These are phyloP conservation scores for Chymomyza fuscimana DNA, from an alignment of 2,888 invertebrate genomes.

Conservation along the genomic window DNA sequence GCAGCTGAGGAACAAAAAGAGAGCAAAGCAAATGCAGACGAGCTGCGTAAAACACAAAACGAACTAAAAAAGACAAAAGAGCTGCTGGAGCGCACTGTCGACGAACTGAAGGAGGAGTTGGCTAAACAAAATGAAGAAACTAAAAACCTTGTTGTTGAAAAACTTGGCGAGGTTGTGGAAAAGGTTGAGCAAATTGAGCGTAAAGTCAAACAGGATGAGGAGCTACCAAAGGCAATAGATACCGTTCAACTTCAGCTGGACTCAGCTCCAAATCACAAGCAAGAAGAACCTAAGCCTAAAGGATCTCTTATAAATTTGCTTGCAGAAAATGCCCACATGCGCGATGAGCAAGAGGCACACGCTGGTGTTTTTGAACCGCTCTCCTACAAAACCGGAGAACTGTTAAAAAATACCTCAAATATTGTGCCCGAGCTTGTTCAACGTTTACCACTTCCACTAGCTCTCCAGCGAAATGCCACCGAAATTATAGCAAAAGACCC, in stretches of 20 bases:
- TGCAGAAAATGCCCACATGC: constrained; percentile 59
- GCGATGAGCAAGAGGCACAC: constrained; percentile 61
- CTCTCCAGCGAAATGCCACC: constrained; percentile 58
- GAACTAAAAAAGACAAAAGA: constrained; percentile 76
- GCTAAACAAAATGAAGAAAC: constrained; percentile 77
- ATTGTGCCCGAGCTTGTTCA: constrained; percentile 41
- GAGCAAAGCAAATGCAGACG: constrained; percentile 63
- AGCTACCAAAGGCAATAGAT: constrained; percentile 7
- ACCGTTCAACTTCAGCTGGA: neutral
- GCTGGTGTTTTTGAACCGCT: constrained; percentile 73
- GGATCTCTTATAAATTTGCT: constrained; percentile 68
- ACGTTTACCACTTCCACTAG: constrained; percentile 73
- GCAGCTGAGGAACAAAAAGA: constrained; percentile 75
- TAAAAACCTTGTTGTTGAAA: constrained; percentile 72
- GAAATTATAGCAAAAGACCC: constrained; percentile 38
- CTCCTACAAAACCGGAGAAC: constrained; percentile 76
- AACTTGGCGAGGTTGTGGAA: constrained; percentile 73
- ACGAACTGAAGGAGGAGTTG: constrained; percentile 80
- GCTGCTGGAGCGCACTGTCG: constrained; percentile 74
- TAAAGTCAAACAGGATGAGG: constrained; percentile 78
- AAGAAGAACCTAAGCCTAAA: constrained; percentile 27
- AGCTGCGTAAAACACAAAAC: constrained; percentile 76
- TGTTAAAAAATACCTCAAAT: constrained; percentile 30
- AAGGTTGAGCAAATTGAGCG: constrained; percentile 80
- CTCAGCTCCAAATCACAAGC: constrained; percentile 6